Conservation (phyloP, 2,888 invertebrate species). For the Leptinotarsa haldemani region DNA sequence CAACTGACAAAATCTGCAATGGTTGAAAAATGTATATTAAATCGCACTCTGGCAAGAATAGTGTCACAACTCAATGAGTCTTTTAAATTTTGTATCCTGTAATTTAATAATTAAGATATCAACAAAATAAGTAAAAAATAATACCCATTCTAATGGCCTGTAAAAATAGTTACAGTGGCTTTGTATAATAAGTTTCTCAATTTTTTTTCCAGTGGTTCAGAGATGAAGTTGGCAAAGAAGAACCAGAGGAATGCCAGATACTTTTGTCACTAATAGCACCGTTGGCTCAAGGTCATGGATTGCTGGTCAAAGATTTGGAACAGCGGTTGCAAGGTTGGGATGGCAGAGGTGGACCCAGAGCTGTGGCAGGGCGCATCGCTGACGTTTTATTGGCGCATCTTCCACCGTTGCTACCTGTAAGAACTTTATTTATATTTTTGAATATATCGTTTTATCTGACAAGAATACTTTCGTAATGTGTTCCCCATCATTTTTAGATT, state of each 20-base stretch:
- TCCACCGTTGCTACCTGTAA: slow-evolving; percentile 72
- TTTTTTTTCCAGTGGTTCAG: slow-evolving; percentile 76
- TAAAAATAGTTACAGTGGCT: neutral
- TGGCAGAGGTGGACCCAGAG: slow-evolving; percentile 68
- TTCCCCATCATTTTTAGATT: too few species aligned
- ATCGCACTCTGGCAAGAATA: too few species aligned
- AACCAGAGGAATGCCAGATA: slow-evolving; percentile 73
- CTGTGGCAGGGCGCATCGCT: slow-evolving; percentile 74
- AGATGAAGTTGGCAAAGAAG: slow-evolving; percentile 71
- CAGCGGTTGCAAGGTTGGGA: slow-evolving; percentile 81
- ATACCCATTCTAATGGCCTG: neutral
- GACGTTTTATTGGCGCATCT: slow-evolving; percentile 80
- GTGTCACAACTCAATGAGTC: too few species aligned
- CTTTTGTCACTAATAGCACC: slow-evolving; percentile 75
- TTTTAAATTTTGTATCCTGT: too few species aligned
- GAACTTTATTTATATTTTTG: slow-evolving; percentile 21
- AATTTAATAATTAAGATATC: too few species aligned
- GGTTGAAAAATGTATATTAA: too few species aligned
- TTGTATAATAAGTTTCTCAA: neutral
- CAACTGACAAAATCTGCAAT: too few species aligned
- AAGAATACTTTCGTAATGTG: neutral
- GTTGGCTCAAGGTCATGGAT: slow-evolving; percentile 84
- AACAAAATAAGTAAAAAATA: too few species aligned
- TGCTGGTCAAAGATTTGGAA: slow-evolving; percentile 83
- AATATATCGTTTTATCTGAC: neutral